These are phyloP conservation scores for Ichneumoninae sp. DNA, from an alignment of 2,888 invertebrate genomes.

Conservation along the genomic window DNA sequence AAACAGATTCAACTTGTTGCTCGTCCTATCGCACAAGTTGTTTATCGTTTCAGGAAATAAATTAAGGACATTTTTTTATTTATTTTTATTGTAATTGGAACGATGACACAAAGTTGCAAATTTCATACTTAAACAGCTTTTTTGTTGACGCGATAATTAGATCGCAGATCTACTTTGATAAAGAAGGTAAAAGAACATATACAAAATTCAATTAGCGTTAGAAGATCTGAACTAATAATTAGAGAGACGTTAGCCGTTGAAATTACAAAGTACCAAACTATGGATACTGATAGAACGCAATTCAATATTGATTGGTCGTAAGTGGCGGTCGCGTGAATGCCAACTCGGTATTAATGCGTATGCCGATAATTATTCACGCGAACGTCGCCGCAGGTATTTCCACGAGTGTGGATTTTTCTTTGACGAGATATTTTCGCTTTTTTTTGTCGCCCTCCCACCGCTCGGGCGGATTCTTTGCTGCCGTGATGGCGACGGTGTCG, in stretches of 20 bases:
- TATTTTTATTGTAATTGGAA: neutral
- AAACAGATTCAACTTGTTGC: neutral
- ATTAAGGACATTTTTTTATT: neutral
- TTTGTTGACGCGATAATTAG: neutral
- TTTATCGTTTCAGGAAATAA: neutral
- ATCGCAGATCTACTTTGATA: neutral
- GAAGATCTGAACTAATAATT: neutral
- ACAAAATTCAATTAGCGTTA: neutral
- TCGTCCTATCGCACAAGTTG: neutral
- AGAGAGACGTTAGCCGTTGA: neutral
- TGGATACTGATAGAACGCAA: neutral
- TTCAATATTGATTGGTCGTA: neutral
- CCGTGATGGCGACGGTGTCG: slow-evolving; percentile 8
- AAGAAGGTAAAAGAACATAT: neutral
- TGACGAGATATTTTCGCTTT: slow-evolving; percentile 23
- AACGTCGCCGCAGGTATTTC: neutral
- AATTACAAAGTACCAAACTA: neutral
- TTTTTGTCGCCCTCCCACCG: neutral
- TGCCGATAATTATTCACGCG: slow-evolving; percentile 5
- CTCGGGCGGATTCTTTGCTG: slow-evolving; percentile 1
- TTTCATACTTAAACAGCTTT: neutral
- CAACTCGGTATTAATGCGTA: slow-evolving; percentile 12
- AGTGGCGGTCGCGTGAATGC: neutral
- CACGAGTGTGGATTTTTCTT: slow-evolving; percentile 1
- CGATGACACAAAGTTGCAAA: neutral